Evolutionary conservation across 53 echinoderm and acorn worm genomes (phyloP).

Genomic region (Apostichopus leukothele): DNA sequence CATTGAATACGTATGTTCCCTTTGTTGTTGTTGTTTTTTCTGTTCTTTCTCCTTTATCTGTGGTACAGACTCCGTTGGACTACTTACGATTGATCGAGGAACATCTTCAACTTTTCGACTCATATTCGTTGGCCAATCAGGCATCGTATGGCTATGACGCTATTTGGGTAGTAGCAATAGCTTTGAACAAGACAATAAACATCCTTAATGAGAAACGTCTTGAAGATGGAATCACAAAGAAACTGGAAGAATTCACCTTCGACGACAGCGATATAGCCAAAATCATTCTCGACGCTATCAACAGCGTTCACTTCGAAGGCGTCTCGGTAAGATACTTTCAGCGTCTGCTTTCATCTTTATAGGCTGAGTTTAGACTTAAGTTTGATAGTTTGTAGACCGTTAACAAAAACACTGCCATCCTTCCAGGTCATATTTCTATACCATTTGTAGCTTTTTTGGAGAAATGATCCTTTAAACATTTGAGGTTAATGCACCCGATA

Average conservation of each 20-base stretch:
- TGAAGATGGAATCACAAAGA: conserved; percentile 11
- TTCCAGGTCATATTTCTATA: too few relatives aligned
- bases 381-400: too few relatives aligned
- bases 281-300: conserved; percentile 55
- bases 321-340: conserved; percentile 40
- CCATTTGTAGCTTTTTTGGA: too few relatives aligned
- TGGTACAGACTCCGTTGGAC: conserved; percentile 10
- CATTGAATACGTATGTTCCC: too few relatives aligned
- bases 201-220: conserved; percentile 38
- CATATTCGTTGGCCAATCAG: neutral
- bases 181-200: conserved; percentile 50
- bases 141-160: conserved; percentile 56
- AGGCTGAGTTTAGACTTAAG: too few relatives aligned
- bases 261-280: conserved; percentile 60
- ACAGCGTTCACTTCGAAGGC: conserved; percentile 49
- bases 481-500: too few relatives aligned
- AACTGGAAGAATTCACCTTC: conserved; percentile 62
- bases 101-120: conserved; percentile 15
- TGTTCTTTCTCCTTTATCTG: neutral
- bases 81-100: conserved; percentile 21
- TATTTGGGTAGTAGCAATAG: conserved; percentile 60
- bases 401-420: too few relatives aligned
- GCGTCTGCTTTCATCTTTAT: too few relatives aligned
- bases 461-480: too few relatives aligned
- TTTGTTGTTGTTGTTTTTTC: too few relatives aligned